Conservation (phyloP, 1,140 invertebrate genomes). For the Aethina tumida region DNA sequence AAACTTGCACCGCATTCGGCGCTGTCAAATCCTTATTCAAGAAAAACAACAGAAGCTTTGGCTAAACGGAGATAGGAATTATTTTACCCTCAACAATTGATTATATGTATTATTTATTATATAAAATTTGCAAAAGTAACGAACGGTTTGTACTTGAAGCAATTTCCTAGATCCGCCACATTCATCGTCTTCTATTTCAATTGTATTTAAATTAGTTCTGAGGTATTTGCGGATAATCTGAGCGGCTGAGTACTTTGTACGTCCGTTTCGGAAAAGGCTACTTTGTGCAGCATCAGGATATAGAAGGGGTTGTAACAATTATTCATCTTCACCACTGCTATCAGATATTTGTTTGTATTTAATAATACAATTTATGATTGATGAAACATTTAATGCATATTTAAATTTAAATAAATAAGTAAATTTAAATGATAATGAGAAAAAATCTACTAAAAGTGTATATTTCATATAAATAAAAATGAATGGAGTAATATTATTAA, state of each 20-base stretch:
- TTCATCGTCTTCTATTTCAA: conserved; percentile 16
- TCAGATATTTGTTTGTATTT: too few relatives aligned
- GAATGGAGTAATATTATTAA: too few relatives aligned
- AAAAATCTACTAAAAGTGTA: too few relatives aligned
- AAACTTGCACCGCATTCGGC: conserved; percentile 1
- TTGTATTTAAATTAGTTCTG: conserved; percentile 13
- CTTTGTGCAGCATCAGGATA: conserved; percentile 23
- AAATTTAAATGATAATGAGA: too few relatives aligned
- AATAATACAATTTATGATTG: too few relatives aligned
- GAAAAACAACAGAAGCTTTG: conserved; percentile 21
- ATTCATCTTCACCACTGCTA: too few relatives aligned
- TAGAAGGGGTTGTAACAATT: conserved; percentile 11
- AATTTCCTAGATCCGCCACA: conserved; percentile 34
- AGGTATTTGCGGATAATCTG: conserved; percentile 30
- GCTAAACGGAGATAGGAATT: conserved; percentile 32
- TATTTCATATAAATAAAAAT: too few relatives aligned
- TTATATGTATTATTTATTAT: conserved; percentile 31
- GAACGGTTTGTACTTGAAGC: conserved; percentile 37
- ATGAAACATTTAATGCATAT: too few relatives aligned
- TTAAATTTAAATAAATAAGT: too few relatives aligned
- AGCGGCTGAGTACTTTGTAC: conserved; percentile 32
- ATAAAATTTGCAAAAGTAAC: conserved; percentile 38
- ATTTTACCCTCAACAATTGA: conserved; percentile 34
- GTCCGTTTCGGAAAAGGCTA: conserved; percentile 32
- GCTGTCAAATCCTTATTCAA: conserved; percentile 1